Evolutionary conservation across 1,140 invertebrate genomes (phyloP), one percentile per base, ranked within the genome.

Genomic region (Penaeus chinensis): DNA sequence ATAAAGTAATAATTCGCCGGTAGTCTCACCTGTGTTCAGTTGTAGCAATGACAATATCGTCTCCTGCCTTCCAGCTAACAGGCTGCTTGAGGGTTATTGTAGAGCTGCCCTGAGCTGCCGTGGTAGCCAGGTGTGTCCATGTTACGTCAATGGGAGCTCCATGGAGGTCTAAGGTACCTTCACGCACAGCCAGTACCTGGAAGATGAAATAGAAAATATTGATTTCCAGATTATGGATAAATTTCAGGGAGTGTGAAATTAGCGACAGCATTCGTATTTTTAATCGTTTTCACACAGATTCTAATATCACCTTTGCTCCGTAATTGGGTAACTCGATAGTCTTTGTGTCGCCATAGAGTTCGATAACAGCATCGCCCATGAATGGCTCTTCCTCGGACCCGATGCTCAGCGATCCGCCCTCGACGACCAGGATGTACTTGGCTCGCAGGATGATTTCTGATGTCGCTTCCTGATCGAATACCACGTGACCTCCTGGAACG

Each of bases 161-260:
- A 27, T 90, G 89, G n/a, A 90, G 82, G 24, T 90, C 89, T 60
- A 90, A 62, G 22, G 76, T 88, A 22, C 89, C 89, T 18, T 90
- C 74, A 16, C 89, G 80, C 4, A 90, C 89, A 4, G 80, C 89
- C 81, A 90, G 42, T 13, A 87, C 85, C 89, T 90, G 76, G 11
- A 54, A 54, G 54, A 54, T 54, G 5, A 13, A 54, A 54, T 54
- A 54, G 16, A 54, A 13, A 16, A 54, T 54, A 54, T 54, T 54
- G 16, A 54, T 54, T 16, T 10, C 16, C 54, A 54, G 1, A 16
- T 54, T 71, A 71, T 16, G 66, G 32, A 22, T 19, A 32, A 13
- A 13, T 71, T 71, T 24, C 66, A 13, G 8, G 0, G 66, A 71
- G 0, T 32, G 66, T 11, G 20, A 13, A 71, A 32, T 71, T 32